phyloP scores from a whole-genome alignment of 2,113 vertebrate genomes.

The Callospermophilus lateralis region DNA sequence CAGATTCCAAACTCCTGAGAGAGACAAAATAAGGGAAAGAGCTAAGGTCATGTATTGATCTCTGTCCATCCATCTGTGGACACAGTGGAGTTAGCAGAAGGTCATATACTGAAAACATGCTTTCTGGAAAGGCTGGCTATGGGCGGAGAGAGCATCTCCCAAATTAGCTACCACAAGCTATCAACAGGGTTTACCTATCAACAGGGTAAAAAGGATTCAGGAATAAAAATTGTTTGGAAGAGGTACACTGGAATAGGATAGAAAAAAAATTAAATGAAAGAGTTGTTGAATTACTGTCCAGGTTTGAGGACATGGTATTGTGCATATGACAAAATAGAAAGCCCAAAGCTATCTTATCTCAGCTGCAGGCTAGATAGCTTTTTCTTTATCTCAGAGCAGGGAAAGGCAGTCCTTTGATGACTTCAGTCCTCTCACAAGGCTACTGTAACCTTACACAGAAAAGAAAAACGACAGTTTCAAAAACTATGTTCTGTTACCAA shows the following conservation, averaged over 20 bases:
- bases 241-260: background rate
- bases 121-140: background rate
- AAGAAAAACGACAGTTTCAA: background rate
- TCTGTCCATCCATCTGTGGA: background rate
- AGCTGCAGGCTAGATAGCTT: background rate
- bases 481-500: background rate
- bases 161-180: background rate
- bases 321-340: constrained; percentile 26
- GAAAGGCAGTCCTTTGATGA: background rate
- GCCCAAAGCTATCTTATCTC: background rate
- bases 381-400: background rate
- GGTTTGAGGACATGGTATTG: background rate
- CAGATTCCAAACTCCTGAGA: background rate
- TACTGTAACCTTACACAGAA: background rate
- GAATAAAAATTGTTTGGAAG: background rate
- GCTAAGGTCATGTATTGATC: background rate
- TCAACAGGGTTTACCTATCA: background rate
- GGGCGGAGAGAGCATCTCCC: background rate
- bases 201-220: background rate
- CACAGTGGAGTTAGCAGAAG: background rate
- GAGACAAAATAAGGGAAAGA: background rate
- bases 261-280: background rate
- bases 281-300: background rate
- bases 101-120: background rate
- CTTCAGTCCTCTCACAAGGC: background rate